Conservation (phyloP, 2,888 invertebrate species). For the Heliconius sara region DNA sequence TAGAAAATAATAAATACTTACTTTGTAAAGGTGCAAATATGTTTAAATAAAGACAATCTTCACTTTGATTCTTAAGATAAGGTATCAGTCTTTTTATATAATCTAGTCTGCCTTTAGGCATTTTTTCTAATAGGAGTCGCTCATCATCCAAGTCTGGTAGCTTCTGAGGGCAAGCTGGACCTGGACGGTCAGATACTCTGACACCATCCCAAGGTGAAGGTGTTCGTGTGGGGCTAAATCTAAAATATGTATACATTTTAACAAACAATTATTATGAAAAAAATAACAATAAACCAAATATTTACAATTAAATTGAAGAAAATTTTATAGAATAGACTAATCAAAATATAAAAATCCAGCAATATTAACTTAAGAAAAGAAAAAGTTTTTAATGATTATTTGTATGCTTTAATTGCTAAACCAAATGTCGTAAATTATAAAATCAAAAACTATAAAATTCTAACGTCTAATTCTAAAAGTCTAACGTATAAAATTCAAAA, state of each 20-base stretch:
- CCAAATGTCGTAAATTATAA: no score
- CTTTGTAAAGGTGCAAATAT: constrained; percentile 98
- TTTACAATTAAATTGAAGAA: neutral
- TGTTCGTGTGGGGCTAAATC: constrained; percentile 96
- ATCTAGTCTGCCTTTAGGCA: constrained; percentile 95
- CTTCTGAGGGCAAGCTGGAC: constrained; percentile 96
- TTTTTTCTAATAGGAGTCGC: constrained; percentile 90
- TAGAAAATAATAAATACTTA: constrained; percentile 75
- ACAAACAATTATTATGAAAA: no score
- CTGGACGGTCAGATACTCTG: constrained; percentile 89
- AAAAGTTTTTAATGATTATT: neutral
- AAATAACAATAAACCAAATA: neutral
- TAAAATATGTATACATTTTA: constrained; percentile 57
- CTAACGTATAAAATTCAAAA: neutral
- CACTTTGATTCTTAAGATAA: constrained; percentile 96
- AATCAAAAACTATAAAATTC: neutral
- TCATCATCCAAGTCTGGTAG: constrained; percentile 93
- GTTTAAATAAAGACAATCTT: constrained; percentile 99
- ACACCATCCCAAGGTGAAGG: constrained; percentile 96
- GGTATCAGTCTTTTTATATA: constrained; percentile 95
- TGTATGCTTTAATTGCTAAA: neutral
- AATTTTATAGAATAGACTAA: neutral
- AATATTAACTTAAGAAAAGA: neutral
- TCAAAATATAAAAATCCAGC: neutral
- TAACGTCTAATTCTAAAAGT: no score